These are phyloP conservation scores for Corythoichthys haematopterus DNA, from an alignment of 2,113 vertebrate genomes.

Conservation along the genomic window DNA sequence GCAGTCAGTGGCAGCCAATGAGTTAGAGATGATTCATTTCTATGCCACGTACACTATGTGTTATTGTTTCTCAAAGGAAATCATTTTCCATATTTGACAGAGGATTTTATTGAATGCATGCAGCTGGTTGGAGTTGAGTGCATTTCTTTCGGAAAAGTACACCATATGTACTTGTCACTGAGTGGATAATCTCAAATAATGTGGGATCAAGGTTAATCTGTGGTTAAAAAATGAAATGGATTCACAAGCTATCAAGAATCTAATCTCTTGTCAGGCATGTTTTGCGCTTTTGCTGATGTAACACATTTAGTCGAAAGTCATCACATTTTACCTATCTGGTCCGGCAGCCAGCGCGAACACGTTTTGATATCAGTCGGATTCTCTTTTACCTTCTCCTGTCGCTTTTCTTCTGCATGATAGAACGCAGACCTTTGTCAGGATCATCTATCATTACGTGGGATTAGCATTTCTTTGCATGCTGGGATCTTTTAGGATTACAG, in stretches of 20 bases:
- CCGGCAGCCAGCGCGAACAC: conserved; percentile 21
- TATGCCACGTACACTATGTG: no score
- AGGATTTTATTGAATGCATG: background rate
- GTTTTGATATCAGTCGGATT: conserved; percentile 4
- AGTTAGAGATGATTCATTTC: no score
- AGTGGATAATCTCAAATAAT: conserved; percentile 68
- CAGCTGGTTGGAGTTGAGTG: conserved; percentile 38
- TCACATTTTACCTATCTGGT: conserved; percentile 39
- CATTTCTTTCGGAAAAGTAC: conserved; percentile 46
- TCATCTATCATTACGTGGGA: conserved; percentile 67
- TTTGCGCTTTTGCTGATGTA: conserved; percentile 38
- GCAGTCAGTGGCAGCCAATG: no score
- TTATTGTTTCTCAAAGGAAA: no score
- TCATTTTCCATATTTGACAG: background rate
- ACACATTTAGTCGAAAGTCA: conserved; percentile 54
- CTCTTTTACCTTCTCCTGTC: conserved; percentile 22
- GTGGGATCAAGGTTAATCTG: conserved; percentile 72
- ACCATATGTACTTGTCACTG: conserved; percentile 65
- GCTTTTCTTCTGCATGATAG: conserved; percentile 34
- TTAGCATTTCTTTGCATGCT: conserved; percentile 67
- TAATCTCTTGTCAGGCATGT: conserved; percentile 46
- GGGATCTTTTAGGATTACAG: conserved; percentile 68
- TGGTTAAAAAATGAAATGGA: conserved; percentile 61
- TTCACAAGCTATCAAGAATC: conserved; percentile 52
- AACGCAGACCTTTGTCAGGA: conserved; percentile 54